Evolutionary conservation across 92 coral and sea anemone genomes (phyloP), one percentile per base, ranked within the genome.

Genomic region (Heteractis magnifica): DNA sequence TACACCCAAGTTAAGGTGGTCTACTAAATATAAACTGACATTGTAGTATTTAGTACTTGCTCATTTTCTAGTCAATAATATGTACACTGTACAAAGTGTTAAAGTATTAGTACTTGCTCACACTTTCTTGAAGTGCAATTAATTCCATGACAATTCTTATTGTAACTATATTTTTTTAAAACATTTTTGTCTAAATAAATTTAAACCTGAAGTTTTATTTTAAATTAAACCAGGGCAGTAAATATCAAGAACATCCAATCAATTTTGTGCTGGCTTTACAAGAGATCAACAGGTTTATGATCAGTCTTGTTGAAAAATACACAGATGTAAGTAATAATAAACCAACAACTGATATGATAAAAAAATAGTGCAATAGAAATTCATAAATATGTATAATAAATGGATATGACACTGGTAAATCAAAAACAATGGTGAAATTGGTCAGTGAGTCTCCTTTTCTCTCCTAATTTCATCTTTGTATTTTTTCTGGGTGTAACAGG

Each of bases 241-340:
- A 82, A 78, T 89, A 89, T 77, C 86, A 88, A 55, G 81, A 72
- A 81, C 83, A 85, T 44, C 93, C 93, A 53, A 89, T 87, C 5
- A 76, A 72, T 71, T 86, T 90, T 71, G 86, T 77, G 26, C 56
- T 52, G 78, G 80, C 84, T 76, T 84, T 90, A 16, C 75, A 84
- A 74, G 93, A 85, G 10, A 79, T 90, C 75, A 86, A 84, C 51
- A 26, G 23, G 14, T 84, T 56, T 51, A 75, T 84, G 87, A 84
- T 74, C 81, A 65, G 49, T 64, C 49, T 65, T 10, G 87, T 84
- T 55, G 65, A 84, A 12, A 51, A 68, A 19, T 49, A 58, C 64
- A 62, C 72, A 5, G 19, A 12, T 8, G 84, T 81, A 70, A 81
- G 84, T 81, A 23, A n/a, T 23, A 59, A 34, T 10, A 9, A 10